Evolutionary conservation across 2,888 invertebrate species (phyloP).

Genomic region (Drosophila yooni): DNA sequence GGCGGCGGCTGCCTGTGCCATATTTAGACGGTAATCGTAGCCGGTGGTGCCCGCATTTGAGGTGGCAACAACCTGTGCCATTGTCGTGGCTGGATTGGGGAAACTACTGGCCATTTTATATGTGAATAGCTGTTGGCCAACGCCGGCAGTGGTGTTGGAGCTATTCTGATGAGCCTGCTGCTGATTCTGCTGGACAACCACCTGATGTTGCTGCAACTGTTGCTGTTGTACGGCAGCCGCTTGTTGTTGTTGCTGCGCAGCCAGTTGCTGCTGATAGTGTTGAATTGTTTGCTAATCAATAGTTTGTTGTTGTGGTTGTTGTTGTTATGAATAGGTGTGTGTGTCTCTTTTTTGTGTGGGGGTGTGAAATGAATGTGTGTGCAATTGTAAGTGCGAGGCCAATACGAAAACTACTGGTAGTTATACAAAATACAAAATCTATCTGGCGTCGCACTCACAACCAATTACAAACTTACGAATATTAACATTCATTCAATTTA

Average conservation of each 20-base stretch:
- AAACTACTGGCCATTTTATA: slow-evolving; percentile 95
- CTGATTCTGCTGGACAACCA: slow-evolving; percentile 85
- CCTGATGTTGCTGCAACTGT: slow-evolving; percentile 85
- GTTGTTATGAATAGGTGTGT: slow-evolving; percentile 85
- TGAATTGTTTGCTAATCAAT: slow-evolving; percentile 86
- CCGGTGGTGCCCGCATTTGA: slow-evolving; percentile 87
- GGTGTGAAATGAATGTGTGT: slow-evolving; percentile 9
- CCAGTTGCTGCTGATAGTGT: slow-evolving; percentile 86
- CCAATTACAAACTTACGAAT: slow-evolving; percentile 8
- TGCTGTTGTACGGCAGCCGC: slow-evolving; percentile 84
- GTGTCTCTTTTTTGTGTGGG: slow-evolving; percentile 61
- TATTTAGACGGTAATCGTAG: slow-evolving; percentile 91
- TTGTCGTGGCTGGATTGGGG: slow-evolving; percentile 89
- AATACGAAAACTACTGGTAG: slow-evolving; percentile 6
- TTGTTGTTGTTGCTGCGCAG: slow-evolving; percentile 86
- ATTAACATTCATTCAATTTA: slow-evolving; percentile 6
- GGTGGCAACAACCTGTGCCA: slow-evolving; percentile 88
- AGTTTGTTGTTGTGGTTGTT: slow-evolving; percentile 86
- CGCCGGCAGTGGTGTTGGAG: slow-evolving; percentile 87
- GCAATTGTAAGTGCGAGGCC: slow-evolving; percentile 31
- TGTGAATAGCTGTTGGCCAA: slow-evolving; percentile 91
- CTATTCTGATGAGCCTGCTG: slow-evolving; percentile 86
- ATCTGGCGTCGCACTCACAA: slow-evolving; percentile 52
- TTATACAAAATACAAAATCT: background rate
- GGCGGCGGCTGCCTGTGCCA: slow-evolving; percentile 86